phyloP scores from a whole-genome alignment of 2,797 vertebrate species.

The Mus minutoides region DNA sequence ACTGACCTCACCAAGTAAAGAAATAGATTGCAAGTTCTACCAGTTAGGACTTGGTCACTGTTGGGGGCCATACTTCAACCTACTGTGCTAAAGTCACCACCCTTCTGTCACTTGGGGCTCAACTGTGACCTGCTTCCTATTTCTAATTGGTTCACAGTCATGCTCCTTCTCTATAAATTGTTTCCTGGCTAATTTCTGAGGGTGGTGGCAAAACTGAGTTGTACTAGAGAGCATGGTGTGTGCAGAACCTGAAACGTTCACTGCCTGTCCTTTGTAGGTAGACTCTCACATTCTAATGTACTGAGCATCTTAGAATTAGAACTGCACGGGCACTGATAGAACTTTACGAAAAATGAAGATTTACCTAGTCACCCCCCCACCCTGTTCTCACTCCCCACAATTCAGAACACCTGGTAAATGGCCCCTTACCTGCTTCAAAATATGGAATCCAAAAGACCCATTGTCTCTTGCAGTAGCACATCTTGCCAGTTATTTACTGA shows the following conservation, averaged over 20 bases:
- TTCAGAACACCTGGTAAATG: not conserved
- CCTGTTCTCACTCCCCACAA: too few relatives aligned
- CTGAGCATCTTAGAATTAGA: not conserved
- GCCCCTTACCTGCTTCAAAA: not conserved
- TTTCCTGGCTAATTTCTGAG: not conserved
- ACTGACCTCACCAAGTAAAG: not conserved
- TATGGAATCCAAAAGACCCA: not conserved
- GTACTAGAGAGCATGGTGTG: not conserved
- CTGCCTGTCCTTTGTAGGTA: not conserved
- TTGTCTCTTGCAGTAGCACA: not conserved
- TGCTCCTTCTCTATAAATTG: not conserved
- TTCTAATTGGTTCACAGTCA: not conserved
- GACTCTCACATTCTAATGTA: not conserved
- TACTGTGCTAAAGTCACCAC: not conserved
- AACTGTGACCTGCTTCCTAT: not conserved
- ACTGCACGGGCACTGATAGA: not conserved
- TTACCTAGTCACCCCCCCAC: not conserved
- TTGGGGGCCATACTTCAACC: not conserved
- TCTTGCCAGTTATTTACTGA: not conserved
- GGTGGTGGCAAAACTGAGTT: not conserved
- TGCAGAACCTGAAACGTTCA: not conserved
- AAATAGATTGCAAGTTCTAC: not conserved
- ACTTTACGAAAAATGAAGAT: not conserved
- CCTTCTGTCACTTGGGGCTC: too few relatives aligned
- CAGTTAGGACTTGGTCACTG: not conserved